phyloP scores from a whole-genome alignment of 2,113 vertebrate species.

The Psophia crepitans region DNA sequence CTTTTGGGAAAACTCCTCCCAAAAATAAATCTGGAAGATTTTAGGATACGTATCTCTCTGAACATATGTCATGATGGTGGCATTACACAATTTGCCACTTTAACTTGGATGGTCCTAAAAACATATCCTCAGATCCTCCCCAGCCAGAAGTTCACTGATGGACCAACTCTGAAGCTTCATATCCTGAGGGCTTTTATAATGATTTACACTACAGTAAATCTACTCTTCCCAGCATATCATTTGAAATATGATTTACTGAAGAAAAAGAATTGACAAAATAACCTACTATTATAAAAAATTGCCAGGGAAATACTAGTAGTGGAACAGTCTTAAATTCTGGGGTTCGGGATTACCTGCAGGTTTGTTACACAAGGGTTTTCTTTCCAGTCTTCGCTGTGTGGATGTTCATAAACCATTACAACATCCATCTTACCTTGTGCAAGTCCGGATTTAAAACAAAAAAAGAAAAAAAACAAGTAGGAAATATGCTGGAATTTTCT shows the following conservation, averaged over 20 bases:
- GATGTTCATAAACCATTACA: background rate
- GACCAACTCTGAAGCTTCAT: background rate
- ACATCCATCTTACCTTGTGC: background rate
- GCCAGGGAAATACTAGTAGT: background rate
- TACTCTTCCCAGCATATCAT: background rate
- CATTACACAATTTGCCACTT: background rate
- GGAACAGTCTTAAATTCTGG: background rate
- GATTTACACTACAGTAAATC: background rate
- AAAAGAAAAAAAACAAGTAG: too few species aligned
- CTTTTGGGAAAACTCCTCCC: background rate
- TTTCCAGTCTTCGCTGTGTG: background rate
- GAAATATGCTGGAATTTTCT: background rate
- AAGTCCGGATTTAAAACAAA: background rate
- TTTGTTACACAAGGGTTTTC: background rate
- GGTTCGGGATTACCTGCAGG: background rate
- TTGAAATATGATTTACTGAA: background rate
- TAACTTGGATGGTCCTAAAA: background rate
- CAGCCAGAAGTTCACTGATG: background rate
- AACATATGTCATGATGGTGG: fast-evolving
- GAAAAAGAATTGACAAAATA: background rate
- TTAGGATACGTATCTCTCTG: background rate
- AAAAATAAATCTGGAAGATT: background rate
- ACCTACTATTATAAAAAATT: background rate
- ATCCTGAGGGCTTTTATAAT: background rate
- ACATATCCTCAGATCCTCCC: background rate